Evolutionary conservation across 37 sponge, comb jelly and placozoan genomes (phyloP), one percentile per base, ranked within the genome.

Genomic region (Mnemiopsis leidyi): DNA sequence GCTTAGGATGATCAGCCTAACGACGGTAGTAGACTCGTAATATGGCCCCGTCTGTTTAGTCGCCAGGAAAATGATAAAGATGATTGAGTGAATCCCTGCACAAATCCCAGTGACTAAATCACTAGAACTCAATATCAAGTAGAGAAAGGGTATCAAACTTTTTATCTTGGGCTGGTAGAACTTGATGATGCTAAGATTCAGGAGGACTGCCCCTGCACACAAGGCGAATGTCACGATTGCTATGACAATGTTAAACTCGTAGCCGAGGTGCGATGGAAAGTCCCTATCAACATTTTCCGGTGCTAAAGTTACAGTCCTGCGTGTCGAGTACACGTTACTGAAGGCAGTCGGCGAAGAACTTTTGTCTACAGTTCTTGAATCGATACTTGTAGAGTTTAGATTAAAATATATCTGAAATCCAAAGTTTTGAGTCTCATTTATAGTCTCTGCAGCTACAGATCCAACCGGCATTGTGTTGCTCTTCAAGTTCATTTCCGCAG

Each of bases 71-170:
- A 20, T 34, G 35, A 77, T 77, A 36, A 77, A 77, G 36, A 77
- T 77, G 1, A 31, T 31, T 0, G 35, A 16, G 36, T 77, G 79
- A 36, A 77, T 26, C 20, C 26, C 20, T 34, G 79, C 79, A 77
- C 79, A 32, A 20, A 77, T 13, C 32, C 79, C 79, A 36, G 79
- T 77, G 2, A 26, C 9, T 21, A 77, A 77, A 32, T 77, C 79
- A 32, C 79, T 77, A 18, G 9, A 77, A 32, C 79, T 77, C 7
- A 77, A 36, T 21, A 34, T 77, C 1, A 77, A 77, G 79, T 77
- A 77, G 18, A 77, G 26, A 32, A 77, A 77, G 3, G 79, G 32
- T 0, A 77, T 34, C 20, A 77, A 13, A 48, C 13, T 77, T 36
- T 32, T 31, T 21, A 77, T 34, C 35, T 77, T 77, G 3, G 35